Evolutionary conservation across 2,888 invertebrate species (phyloP), one percentile per base, ranked within the genome.

Genomic region (Seira musarum): DNA sequence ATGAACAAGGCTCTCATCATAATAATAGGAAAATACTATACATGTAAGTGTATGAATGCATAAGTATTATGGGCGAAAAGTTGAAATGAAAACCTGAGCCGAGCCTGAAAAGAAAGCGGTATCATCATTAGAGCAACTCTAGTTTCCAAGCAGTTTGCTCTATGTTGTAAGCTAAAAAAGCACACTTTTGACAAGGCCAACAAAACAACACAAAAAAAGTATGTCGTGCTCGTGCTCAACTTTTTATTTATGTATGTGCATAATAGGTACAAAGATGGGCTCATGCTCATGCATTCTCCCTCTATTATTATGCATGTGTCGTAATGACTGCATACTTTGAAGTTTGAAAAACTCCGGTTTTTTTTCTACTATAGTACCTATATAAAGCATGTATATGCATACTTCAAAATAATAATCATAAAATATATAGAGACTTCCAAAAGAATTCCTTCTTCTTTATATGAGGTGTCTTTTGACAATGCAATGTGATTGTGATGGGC

Each of bases 151-250:
- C 17, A 8, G 15, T n/a, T n/a, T 8, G 49, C 49, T 30, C 30
- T n/a, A n/a, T 67, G 19, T 22, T 49, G 30, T 1, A 49, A 25
- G 13, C n/a, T 10, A 64, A 71, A 73, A 65, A 67, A 67, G 13
- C 40, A 49, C 15, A 35, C 35, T 40, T 60, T 67, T 75, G 75
- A 75, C 68, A 75, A 68, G 68, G 49, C 25, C 49, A 73, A 53
- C 49, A 72, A 46, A 22, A 64, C 40, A 21, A 66, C n/a, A n/a
- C n/a, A n/a, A 49, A 49, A n/a, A n/a, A 49, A 63, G 40, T 63
- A 1, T 10, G 46, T 46, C 53, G 24, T 53, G 35, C 57, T 69
- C n/a, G n/a, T n/a, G 60, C 35, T 60, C 60, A 13, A n/a, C 40
- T 40, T 30, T 30, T 30, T 30, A 30, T 30, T 30, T 5, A 30